Base-by-base conservation (phyloP, 30 jellyfish, hydroid and myxozoan genomes). In the Phacellophora camtschatica region DNA sequence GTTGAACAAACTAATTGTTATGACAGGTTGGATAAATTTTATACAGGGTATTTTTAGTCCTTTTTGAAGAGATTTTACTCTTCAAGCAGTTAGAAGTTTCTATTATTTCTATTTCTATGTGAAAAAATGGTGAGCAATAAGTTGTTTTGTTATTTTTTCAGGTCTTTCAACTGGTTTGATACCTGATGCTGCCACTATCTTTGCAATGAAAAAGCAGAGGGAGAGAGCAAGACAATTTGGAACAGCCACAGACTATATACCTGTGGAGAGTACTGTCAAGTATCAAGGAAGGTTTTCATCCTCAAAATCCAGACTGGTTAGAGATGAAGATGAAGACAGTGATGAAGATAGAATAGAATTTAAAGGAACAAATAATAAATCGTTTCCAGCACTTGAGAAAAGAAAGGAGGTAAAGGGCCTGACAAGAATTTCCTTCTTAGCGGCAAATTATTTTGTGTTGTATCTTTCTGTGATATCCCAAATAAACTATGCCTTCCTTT, bases 141-240 rank as follows among this genome's bases (percentile, higher is more conserved):
- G n/a, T n/a, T n/a, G n/a, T n/a, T n/a, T n/a, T n/a, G n/a, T n/a
- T 27, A 9, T 23, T 28, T 16, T 48, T 5, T 4, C 23, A 9
- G 94, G 94, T 6, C 64, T 87, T 0, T 31, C 80, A 23, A 36
- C 97, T 51, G 99, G 97, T 19, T 32, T 68, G 16, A 95, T 95
- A 58, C 99, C 99, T 3, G 99, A 95, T 82, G 99, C 99, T 1
- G 97, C 99, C 16, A 95, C 97, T 23, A 89, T 95, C 18, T 95
- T 83, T 95, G 99, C 98, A 31, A 72, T 87, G 93, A 95, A 95
- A 42, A 95, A 95, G 89, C 81, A 75, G 64, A 83, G 99, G 29
- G 99, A 95, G 36, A 95, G 81, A 64, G 97, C 97, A 18, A 64
- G 99, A 35, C 96, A 83, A 63, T 74, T 81, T 55, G 99, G 99